These are phyloP conservation scores for Eupleurogrammus muticus DNA, from an alignment of 2,797 vertebrate species.

Conservation along the genomic window DNA sequence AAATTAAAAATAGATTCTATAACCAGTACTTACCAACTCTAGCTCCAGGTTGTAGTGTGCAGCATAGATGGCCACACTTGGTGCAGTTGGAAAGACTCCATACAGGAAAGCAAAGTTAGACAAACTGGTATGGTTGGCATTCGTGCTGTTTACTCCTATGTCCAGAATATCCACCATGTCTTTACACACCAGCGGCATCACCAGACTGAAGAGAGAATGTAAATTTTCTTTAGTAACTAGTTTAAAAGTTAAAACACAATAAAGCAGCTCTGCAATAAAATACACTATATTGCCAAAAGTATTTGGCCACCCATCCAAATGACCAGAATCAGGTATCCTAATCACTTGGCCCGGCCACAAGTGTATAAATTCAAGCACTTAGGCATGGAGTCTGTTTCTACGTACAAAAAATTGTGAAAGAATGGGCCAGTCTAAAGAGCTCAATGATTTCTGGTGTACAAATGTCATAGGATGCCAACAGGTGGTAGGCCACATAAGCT, in stretches of 20 bases:
- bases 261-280: neutral
- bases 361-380: too few relatives aligned
- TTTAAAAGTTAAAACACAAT: neutral
- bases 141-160: constrained; percentile 78
- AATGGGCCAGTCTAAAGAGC: too few relatives aligned
- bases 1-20: neutral
- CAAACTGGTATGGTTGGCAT: constrained; percentile 93
- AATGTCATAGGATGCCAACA: too few relatives aligned
- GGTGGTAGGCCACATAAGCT: too few relatives aligned
- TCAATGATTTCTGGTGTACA: too few relatives aligned
- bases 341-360: too few relatives aligned
- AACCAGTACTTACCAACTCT: constrained; percentile 89
- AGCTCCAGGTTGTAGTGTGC: constrained; percentile 97
- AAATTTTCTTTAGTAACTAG: too few relatives aligned
- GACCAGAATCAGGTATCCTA: too few relatives aligned
- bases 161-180: constrained; percentile 96
- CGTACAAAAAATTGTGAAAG: too few relatives aligned
- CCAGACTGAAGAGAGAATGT: constrained; percentile 80
- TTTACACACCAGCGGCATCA: constrained; percentile 95
- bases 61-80: constrained; percentile 96
- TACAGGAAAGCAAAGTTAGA: constrained; percentile 98
- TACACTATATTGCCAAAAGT: too few relatives aligned
- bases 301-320: too few relatives aligned
- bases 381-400: too few relatives aligned
- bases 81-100: constrained; percentile 95